phyloP scores from a whole-genome alignment of 2,113 vertebrate species.

The Craseonycteris thonglongyai region DNA sequence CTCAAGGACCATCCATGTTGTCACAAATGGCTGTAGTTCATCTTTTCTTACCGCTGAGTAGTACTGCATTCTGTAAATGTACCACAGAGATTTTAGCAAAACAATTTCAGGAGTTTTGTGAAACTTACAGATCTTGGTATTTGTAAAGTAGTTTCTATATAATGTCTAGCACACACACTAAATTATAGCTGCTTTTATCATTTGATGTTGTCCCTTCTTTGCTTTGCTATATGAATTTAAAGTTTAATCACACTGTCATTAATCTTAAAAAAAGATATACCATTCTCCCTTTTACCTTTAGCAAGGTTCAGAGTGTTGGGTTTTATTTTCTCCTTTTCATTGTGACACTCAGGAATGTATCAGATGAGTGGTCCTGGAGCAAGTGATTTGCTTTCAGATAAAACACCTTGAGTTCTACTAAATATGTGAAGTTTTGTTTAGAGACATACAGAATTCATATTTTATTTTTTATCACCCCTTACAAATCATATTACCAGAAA shows the following conservation, averaged over 20 bases:
- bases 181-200: neutral
- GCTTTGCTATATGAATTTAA: neutral
- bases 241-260: neutral
- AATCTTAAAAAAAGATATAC: neutral
- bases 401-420: neutral
- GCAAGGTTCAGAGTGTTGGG: neutral
- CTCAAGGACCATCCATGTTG: too few relatives aligned
- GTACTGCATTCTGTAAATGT: too few relatives aligned
- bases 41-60: too few relatives aligned
- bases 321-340: neutral
- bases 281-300: neutral
- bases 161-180: neutral
- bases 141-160: neutral
- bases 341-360: slow-evolving; percentile 18
- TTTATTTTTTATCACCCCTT: neutral
- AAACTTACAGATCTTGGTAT: neutral
- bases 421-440: neutral
- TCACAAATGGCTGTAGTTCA: too few relatives aligned
- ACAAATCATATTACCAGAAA: neutral
- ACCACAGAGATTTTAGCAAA: neutral
- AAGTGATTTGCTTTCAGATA: neutral
- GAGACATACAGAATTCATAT: neutral
- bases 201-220: neutral
- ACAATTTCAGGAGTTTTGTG: neutral
- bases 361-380: neutral